phyloP scores from a whole-genome alignment of 1,140 invertebrate species.

The Manduca sexta region DNA sequence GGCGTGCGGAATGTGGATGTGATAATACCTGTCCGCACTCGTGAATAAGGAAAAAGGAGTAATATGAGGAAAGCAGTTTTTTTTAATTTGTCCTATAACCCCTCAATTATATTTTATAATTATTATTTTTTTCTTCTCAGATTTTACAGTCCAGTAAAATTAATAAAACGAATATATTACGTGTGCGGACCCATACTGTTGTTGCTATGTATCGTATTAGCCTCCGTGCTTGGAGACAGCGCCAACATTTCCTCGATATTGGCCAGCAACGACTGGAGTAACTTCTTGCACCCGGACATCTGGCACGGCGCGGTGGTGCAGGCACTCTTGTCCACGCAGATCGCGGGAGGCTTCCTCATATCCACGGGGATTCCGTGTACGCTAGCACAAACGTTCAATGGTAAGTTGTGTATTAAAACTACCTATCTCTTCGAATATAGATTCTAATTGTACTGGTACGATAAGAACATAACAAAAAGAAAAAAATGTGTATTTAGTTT shows the following conservation, averaged over 20 bases:
- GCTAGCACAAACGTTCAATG: slow-evolving; percentile 75
- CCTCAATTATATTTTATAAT: not conserved
- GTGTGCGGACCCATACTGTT: slow-evolving; percentile 30
- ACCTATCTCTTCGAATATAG: too few species aligned
- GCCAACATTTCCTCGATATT: slow-evolving; percentile 16
- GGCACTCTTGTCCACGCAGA: slow-evolving; percentile 74
- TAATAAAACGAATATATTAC: slow-evolving; percentile 49
- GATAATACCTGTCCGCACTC: slow-evolving; percentile 15
- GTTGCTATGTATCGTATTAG: slow-evolving; percentile 22
- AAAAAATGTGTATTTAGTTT: too few species aligned
- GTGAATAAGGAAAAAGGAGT: not conserved
- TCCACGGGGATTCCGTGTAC: slow-evolving; percentile 75
- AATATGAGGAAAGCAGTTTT: not conserved
- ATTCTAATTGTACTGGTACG: too few species aligned
- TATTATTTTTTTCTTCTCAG: slow-evolving; percentile 34
- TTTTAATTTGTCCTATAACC: not conserved
- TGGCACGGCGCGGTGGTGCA: slow-evolving; percentile 75
- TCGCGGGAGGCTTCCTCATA: slow-evolving; percentile 75
- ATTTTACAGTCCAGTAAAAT: slow-evolving; percentile 56
- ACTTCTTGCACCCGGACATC: slow-evolving; percentile 38
- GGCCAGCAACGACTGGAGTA: slow-evolving; percentile 22
- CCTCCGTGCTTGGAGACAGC: slow-evolving; percentile 20
- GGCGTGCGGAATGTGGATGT: slow-evolving; percentile 41
- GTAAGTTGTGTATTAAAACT: too few species aligned
- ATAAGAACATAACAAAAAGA: too few species aligned